Evolutionary conservation across 2,797 vertebrate species (phyloP).

Genomic region (Cichlasoma orientale): DNA sequence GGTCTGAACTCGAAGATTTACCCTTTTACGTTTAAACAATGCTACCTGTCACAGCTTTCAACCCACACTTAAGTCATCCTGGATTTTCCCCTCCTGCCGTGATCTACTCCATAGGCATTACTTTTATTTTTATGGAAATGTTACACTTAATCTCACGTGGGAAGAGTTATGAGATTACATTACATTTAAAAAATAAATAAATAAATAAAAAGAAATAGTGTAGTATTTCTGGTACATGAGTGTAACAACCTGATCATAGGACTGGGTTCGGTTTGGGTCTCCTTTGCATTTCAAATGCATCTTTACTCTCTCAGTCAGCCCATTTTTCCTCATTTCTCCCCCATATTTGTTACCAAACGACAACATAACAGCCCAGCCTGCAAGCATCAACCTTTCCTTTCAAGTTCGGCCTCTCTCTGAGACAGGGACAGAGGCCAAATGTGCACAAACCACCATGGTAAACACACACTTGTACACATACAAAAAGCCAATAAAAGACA

Average conservation of each 20-base stretch:
- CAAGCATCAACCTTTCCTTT: conserved; percentile 47
- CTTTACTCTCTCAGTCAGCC: not conserved
- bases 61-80: conserved; percentile 35
- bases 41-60: conserved; percentile 23
- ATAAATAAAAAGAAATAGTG: not conserved
- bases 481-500: conserved; percentile 65
- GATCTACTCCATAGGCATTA: conserved; percentile 18
- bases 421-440: conserved; percentile 47
- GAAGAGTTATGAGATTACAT: conserved; percentile 31
- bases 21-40: conserved; percentile 33
- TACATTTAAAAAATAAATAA: not conserved
- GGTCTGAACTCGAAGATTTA: not conserved
- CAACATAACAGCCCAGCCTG: conserved; percentile 60
- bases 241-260: not conserved
- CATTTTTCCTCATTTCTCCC: conserved; percentile 32
- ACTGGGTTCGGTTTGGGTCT: conserved; percentile 26
- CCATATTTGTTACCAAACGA: conserved; percentile 78
- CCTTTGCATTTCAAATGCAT: conserved; percentile 63
- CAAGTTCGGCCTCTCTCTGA: conserved; percentile 52
- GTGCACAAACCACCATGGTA: conserved; percentile 32
- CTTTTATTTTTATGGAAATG: conserved; percentile 37
- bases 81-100: conserved; percentile 33
- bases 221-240: not conserved
- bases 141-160: conserved; percentile 38
- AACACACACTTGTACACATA: conserved; percentile 41